A percentile compares a stretch with the other conserved stretches of the same genome.
phyloP scores from a whole-genome alignment of 2,113 vertebrate species.

The Maylandia zebra region DNA sequence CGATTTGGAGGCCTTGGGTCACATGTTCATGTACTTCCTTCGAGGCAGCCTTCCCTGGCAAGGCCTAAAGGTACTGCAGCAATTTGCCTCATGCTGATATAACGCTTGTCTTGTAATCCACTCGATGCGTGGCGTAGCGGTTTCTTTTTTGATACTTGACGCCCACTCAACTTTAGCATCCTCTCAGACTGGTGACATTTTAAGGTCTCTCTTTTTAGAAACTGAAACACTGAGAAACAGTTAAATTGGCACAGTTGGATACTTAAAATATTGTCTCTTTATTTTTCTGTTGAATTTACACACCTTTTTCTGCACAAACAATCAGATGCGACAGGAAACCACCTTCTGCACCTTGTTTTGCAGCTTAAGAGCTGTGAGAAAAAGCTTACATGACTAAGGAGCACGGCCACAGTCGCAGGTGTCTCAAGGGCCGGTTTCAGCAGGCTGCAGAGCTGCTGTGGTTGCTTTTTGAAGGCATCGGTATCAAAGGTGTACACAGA shows the following conservation, averaged over 20 bases:
- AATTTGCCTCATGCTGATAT: not conserved
- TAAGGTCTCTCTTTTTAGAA: not conserved
- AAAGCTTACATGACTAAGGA: not conserved
- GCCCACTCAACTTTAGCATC: not conserved
- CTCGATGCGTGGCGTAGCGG: not conserved
- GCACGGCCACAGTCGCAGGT: not conserved
- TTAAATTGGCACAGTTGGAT: not conserved
- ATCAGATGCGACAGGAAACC: not conserved
- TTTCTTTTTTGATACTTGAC: not conserved
- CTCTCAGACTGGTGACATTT: not conserved
- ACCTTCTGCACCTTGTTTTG: not conserved
- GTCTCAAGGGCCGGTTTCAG: not conserved
- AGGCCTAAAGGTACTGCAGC: constrained; percentile 85
- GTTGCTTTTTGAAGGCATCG: not conserved
- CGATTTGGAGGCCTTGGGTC: constrained; percentile 92
- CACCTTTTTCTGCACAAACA: not conserved
- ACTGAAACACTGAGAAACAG: not conserved
- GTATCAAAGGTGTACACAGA: constrained; percentile 36
- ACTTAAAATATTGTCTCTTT: not conserved
- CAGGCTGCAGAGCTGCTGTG: not conserved
- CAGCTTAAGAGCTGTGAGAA: not conserved
- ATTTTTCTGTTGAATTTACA: not conserved
- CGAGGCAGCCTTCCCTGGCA: constrained; percentile 97
- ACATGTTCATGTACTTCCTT: constrained; percentile 99
- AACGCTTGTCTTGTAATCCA: not conserved